Evolutionary conservation across 2,888 invertebrate genomes (phyloP).

Genomic region (Ischnura elegans): DNA sequence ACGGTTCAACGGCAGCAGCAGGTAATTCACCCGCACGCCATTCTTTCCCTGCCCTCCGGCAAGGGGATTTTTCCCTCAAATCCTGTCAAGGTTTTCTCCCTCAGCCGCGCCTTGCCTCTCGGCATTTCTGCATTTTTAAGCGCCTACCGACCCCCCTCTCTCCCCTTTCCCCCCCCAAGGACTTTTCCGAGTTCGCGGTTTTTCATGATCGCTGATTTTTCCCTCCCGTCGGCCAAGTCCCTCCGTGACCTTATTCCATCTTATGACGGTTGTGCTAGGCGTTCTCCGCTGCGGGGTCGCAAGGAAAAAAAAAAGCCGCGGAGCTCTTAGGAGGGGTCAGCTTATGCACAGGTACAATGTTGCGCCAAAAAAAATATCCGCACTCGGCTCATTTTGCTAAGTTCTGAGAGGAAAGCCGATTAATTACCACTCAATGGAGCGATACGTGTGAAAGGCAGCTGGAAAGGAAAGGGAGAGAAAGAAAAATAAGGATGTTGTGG

Average conservation of each 20-base stretch:
- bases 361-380: neutral
- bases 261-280: neutral
- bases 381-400: neutral
- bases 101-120: neutral
- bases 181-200: neutral
- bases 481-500: no score
- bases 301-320: neutral
- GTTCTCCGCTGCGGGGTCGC: neutral
- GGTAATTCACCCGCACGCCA: neutral
- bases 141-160: neutral
- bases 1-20: neutral
- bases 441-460: neutral
- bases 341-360: neutral
- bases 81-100: neutral
- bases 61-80: neutral
- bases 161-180: neutral
- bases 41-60: neutral
- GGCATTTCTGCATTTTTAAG: conserved; percentile 24
- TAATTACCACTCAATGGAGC: neutral
- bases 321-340: neutral
- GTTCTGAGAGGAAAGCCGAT: neutral
- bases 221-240: neutral
- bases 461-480: neutral
- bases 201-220: neutral
- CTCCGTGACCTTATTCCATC: conserved; percentile 20